phyloP scores from a whole-genome alignment of 1,140 invertebrate genomes.

The Dolichoris vasculosae region DNA sequence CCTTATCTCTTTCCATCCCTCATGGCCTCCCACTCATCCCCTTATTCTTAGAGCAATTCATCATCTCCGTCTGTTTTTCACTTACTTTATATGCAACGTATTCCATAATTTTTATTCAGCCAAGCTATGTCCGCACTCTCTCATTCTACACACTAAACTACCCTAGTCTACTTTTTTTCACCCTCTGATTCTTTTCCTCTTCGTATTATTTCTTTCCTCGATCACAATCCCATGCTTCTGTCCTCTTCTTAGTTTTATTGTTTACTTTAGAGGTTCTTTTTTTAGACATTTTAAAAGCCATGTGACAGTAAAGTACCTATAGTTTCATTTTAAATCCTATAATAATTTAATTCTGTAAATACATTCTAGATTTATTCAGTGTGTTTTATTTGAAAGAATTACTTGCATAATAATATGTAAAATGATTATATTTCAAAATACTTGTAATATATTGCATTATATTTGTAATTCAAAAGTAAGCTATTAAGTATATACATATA shows the following conservation, averaged over 20 bases:
- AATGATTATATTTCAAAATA: no score
- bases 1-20: slow-evolving; percentile 67
- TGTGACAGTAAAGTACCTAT: background rate
- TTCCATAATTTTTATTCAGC: slow-evolving; percentile 75
- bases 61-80: slow-evolving; percentile 75
- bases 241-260: background rate
- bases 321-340: background rate
- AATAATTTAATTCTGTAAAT: background rate
- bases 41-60: slow-evolving; percentile 67
- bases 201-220: slow-evolving; percentile 10
- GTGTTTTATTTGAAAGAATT: background rate
- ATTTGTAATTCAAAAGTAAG: no score
- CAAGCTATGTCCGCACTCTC: slow-evolving; percentile 19
- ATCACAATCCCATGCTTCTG: background rate
- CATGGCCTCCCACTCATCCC: slow-evolving; percentile 57
- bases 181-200: slow-evolving; percentile 11
- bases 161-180: slow-evolving; percentile 13
- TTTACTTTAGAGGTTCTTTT: background rate
- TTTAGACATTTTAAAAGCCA: background rate
- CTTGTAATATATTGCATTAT: no score
- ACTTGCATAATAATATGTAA: no score
- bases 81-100: slow-evolving; percentile 75
- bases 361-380: background rate
- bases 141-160: slow-evolving; percentile 3
- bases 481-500: no score